These are phyloP conservation scores for Volucella bombylans DNA, from an alignment of 2,888 invertebrate genomes.

Conservation along the genomic window DNA sequence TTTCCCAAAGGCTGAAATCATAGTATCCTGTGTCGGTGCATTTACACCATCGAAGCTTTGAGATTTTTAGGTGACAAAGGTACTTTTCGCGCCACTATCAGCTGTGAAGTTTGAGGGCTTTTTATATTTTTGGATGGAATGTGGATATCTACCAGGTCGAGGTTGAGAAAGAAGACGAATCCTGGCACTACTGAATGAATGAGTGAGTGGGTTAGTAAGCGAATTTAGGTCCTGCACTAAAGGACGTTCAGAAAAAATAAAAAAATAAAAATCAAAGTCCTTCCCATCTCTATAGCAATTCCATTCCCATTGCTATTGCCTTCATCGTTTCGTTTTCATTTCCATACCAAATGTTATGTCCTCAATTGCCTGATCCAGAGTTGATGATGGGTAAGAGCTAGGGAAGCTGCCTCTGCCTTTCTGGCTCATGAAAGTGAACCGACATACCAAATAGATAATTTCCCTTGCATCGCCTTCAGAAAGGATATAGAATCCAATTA, in stretches of 20 bases:
- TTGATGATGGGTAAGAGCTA: too few species aligned
- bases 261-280: background rate
- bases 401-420: constrained; percentile 35
- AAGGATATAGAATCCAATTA: constrained; percentile 68
- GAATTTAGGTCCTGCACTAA: constrained; percentile 47
- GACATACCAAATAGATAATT: constrained; percentile 66
- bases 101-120: constrained; percentile 9
- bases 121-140: background rate
- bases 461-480: constrained; percentile 48
- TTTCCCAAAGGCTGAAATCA: background rate
- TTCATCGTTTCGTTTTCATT: constrained; percentile 68
- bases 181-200: constrained; percentile 14
- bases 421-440: constrained; percentile 18
- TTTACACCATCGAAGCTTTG: constrained; percentile 37
- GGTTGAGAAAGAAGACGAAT: too few species aligned
- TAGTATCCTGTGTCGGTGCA: constrained; percentile 20
- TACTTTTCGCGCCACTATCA: constrained; percentile 50
- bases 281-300: too few species aligned
- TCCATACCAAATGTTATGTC: constrained; percentile 71
- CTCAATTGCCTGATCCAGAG: constrained; percentile 58
- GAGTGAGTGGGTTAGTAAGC: constrained; percentile 67
- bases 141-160: background rate
- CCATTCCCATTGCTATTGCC: constrained; percentile 7
- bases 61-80: constrained; percentile 58
- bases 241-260: constrained; percentile 16